These are phyloP conservation scores for Acipenser oxyrinchus DNA, from an alignment of 2,797 vertebrate genomes.

Conservation along the genomic window DNA sequence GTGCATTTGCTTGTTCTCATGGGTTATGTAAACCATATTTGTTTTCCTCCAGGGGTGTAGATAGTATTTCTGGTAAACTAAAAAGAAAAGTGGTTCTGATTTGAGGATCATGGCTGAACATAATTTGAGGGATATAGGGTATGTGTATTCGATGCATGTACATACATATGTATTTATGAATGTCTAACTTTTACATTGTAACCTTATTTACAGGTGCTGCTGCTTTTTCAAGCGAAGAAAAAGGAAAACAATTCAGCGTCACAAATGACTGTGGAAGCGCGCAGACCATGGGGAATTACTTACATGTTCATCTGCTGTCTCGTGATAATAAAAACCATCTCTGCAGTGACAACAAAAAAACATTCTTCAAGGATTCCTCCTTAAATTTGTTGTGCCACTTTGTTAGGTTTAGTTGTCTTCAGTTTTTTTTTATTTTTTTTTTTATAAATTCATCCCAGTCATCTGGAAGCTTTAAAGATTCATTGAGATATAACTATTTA, in stretches of 20 bases:
- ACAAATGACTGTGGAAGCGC: slow-evolving; percentile 48
- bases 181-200: not conserved
- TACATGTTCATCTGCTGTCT: slow-evolving; percentile 40
- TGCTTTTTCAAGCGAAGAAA: slow-evolving; percentile 54
- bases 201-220: slow-evolving; percentile 46
- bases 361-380: slow-evolving; percentile 23
- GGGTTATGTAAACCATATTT: too few relatives aligned
- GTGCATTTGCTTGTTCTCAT: too few relatives aligned
- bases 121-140: too few relatives aligned
- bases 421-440: slow-evolving; percentile 22
- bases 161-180: not conserved
- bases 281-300: slow-evolving; percentile 34
- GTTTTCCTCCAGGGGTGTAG: too few relatives aligned
- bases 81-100: not conserved
- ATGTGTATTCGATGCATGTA: too few relatives aligned
- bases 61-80: too few relatives aligned
- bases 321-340: slow-evolving; percentile 33
- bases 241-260: slow-evolving; percentile 49
- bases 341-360: slow-evolving; percentile 25
- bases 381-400: slow-evolving; percentile 21
- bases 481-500: slow-evolving; percentile 23
- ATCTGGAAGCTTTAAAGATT: slow-evolving; percentile 45
- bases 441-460: slow-evolving; percentile 21
- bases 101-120: too few relatives aligned
- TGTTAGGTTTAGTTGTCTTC: slow-evolving; percentile 34